Percentiles rank a stretch among this genome's conserved stretches.
phyloP scores from a whole-genome alignment of 2,888 invertebrate species.

The Schizotus pectinicornis region DNA sequence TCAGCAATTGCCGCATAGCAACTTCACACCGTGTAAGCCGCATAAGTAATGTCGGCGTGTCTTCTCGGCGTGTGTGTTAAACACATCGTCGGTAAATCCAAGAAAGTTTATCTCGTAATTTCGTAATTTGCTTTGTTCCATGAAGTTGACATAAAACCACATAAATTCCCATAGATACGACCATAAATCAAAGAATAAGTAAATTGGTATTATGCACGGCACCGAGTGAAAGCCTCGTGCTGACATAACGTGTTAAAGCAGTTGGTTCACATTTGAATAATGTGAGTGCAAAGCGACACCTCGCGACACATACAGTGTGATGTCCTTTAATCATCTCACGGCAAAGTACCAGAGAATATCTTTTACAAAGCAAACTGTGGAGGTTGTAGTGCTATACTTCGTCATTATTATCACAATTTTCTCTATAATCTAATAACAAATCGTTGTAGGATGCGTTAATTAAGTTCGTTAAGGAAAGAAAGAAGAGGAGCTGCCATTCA shows the following conservation, averaged over 20 bases:
- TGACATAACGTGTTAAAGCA: constrained; percentile 10
- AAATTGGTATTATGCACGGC: constrained; percentile 33
- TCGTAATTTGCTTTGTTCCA: constrained; percentile 29
- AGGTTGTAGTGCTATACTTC: too few relatives aligned
- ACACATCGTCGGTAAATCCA: constrained; percentile 22
- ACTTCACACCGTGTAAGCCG: constrained; percentile 12
- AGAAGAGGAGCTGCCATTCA: too few relatives aligned
- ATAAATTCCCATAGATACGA: constrained; percentile 33
- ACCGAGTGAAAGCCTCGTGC: constrained; percentile 10
- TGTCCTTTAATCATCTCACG: not conserved
- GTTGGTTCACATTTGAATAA: constrained; percentile 7
- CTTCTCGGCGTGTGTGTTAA: constrained; percentile 12
- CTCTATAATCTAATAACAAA: too few relatives aligned
- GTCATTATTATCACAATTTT: too few relatives aligned
- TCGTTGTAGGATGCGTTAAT: too few relatives aligned
- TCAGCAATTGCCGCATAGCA: too few relatives aligned
- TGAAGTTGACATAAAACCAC: constrained; percentile 16
- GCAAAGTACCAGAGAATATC: not conserved
- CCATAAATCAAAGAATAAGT: constrained; percentile 40
- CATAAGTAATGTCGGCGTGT: constrained; percentile 15
- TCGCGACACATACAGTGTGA: not conserved
- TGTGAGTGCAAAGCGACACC: not conserved
- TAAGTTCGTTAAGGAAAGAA: too few relatives aligned
- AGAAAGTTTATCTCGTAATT: constrained; percentile 21
- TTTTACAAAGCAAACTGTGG: too few relatives aligned